These are phyloP conservation scores for Xiphorhynchus elegans DNA, from an alignment of 2,113 vertebrate species.

Conservation along the genomic window DNA sequence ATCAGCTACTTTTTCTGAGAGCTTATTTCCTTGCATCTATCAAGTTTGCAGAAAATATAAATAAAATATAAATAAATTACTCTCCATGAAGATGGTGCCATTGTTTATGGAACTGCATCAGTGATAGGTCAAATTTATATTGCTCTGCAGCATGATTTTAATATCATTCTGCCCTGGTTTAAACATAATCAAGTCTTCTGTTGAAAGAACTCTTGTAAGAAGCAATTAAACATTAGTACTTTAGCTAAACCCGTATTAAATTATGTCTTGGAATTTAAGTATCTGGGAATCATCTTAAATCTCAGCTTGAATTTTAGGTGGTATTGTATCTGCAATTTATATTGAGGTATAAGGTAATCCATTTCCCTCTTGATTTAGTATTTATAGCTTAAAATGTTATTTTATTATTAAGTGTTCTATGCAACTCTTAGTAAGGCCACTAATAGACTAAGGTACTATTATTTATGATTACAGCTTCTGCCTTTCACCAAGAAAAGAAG, in stretches of 20 bases:
- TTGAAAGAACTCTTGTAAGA: slow-evolving; percentile 59
- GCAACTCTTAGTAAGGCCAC: not conserved
- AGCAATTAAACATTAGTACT: slow-evolving; percentile 61
- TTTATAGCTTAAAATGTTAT: slow-evolving; percentile 54
- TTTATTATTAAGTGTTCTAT: slow-evolving; percentile 54
- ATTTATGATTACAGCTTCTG: slow-evolving; percentile 1
- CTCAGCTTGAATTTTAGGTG: slow-evolving; percentile 51
- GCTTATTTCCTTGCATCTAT: slow-evolving; percentile 34
- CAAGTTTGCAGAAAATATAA: slow-evolving; percentile 25
- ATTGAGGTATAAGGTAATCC: slow-evolving; percentile 7
- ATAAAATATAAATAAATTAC: slow-evolving; percentile 55
- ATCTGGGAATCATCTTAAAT: slow-evolving; percentile 67
- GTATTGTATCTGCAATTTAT: slow-evolving; percentile 39
- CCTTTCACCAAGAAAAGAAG: slow-evolving; percentile 32
- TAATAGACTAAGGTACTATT: slow-evolving; percentile 33
- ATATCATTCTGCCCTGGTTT: slow-evolving; percentile 52
- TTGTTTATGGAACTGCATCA: slow-evolving; percentile 38
- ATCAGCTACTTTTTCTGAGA: slow-evolving; percentile 5
- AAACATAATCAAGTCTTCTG: slow-evolving; percentile 61
- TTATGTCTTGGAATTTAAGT: slow-evolving; percentile 68
- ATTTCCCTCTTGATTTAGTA: slow-evolving; percentile 48
- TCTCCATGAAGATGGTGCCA: not conserved
- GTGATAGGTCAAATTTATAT: slow-evolving; percentile 64
- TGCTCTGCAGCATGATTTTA: slow-evolving; percentile 61
- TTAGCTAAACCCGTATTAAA: slow-evolving; percentile 57